phyloP scores from a whole-genome alignment of 2,797 vertebrate genomes.

The Sparus aurata region DNA sequence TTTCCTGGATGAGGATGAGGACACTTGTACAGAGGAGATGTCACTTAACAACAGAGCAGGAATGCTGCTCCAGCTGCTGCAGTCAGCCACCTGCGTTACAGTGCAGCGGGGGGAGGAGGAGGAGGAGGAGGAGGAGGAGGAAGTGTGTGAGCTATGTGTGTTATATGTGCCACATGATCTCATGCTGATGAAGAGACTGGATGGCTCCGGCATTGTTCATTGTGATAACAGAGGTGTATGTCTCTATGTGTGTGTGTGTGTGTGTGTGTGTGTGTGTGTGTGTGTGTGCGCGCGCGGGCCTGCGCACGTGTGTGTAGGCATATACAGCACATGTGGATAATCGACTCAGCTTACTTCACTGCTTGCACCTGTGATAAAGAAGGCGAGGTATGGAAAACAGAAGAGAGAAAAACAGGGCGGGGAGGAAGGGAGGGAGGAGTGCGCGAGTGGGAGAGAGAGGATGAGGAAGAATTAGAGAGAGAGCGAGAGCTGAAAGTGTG shows the following conservation, averaged over 20 bases:
- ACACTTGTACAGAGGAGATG: constrained; percentile 77
- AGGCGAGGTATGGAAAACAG: constrained; percentile 67
- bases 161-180: constrained; percentile 78
- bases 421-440: constrained; percentile 14
- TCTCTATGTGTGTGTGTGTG: constrained; percentile 16
- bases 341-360: constrained; percentile 71
- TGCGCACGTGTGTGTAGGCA: constrained; percentile 20
- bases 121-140: constrained; percentile 42
- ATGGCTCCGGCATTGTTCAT: constrained; percentile 78
- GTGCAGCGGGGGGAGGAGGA: constrained; percentile 18
- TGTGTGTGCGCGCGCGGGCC: constrained; percentile 25
- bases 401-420: constrained; percentile 38
- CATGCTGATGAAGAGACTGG: constrained; percentile 78
- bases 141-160: constrained; percentile 69
- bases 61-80: constrained; percentile 68
- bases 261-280: constrained; percentile 26
- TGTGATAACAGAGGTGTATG: constrained; percentile 64
- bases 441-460: constrained; percentile 30
- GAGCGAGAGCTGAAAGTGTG: constrained; percentile 65
- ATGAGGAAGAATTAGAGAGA: constrained; percentile 12
- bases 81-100: constrained; percentile 72
- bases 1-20: constrained; percentile 74
- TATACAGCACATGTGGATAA: constrained; percentile 65
- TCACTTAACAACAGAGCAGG: constrained; percentile 76
- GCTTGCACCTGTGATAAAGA: constrained; percentile 73